Percentiles rank a stretch among this genome's conserved stretches.
Conservation (phyloP, 2,888 invertebrate species). For the Philonicus albiceps region DNA sequence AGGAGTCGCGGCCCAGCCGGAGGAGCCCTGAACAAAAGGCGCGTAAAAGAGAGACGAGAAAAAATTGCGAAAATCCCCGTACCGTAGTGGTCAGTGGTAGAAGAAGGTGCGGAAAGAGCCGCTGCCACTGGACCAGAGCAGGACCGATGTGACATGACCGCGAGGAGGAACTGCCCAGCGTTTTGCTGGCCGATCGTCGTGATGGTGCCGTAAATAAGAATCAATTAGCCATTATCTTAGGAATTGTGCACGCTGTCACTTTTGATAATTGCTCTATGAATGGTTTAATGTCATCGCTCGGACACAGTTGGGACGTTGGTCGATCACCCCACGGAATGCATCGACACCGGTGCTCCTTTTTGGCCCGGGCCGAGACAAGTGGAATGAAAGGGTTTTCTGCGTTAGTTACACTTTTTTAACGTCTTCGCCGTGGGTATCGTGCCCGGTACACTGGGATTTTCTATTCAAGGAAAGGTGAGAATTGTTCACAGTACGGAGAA, state of each 20-base stretch:
- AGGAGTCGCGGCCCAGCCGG: background rate
- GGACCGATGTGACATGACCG: conserved; percentile 49
- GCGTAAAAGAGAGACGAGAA: background rate
- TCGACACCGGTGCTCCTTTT: background rate
- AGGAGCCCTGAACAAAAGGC: background rate
- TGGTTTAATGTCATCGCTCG: conserved; percentile 52
- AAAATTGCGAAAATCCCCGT: conserved; percentile 12
- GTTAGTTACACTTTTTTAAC: background rate
- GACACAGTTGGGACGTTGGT: conserved; percentile 42
- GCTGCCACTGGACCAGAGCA: background rate
- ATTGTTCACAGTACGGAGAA: background rate
- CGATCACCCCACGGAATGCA: conserved; percentile 30
- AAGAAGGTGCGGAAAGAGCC: background rate
- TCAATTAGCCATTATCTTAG: conserved; percentile 54
- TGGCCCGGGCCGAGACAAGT: conserved; percentile 30
- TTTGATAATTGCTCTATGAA: conserved; percentile 54
- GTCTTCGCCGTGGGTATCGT: background rate
- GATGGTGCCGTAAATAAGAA: conserved; percentile 52
- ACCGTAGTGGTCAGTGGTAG: background rate
- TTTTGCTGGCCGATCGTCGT: conserved; percentile 50
- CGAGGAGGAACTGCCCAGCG: conserved; percentile 50
- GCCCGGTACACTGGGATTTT: background rate
- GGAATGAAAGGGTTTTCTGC: background rate
- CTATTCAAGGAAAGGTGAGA: background rate
- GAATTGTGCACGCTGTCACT: conserved; percentile 54